Percentiles rank a stretch among this genome's conserved stretches.
phyloP scores from a whole-genome alignment of 1,140 invertebrate species.

The Choristoneura fumiferana region DNA sequence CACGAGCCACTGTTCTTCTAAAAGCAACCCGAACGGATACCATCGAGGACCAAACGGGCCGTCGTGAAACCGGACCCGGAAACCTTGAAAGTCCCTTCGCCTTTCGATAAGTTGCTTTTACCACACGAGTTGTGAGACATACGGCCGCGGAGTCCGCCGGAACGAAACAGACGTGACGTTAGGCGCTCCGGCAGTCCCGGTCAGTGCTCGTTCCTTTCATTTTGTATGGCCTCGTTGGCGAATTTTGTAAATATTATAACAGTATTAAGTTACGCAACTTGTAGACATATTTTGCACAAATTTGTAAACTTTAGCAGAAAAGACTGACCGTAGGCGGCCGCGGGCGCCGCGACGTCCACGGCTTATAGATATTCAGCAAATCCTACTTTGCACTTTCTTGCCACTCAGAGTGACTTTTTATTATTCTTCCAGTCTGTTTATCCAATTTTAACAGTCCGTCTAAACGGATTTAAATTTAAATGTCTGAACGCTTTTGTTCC shows the following conservation, averaged over 20 bases:
- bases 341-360: slow-evolving; percentile 57
- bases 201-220: slow-evolving; percentile 62
- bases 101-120: background rate
- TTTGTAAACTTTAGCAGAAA: slow-evolving; percentile 70
- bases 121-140: slow-evolving; percentile 1
- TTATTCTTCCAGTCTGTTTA: slow-evolving; percentile 7
- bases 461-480: slow-evolving; percentile 6
- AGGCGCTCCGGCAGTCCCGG: slow-evolving; percentile 62
- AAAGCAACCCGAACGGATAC: background rate
- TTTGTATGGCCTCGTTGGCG: slow-evolving; percentile 46
- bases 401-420: background rate
- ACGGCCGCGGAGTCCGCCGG: slow-evolving; percentile 9
- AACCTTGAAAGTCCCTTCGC: background rate
- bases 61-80: background rate
- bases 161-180: slow-evolving; percentile 23
- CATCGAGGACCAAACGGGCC: background rate
- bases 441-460: slow-evolving; percentile 19
- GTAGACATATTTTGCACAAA: slow-evolving; percentile 76
- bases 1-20: slow-evolving; percentile 43
- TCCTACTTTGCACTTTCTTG: slow-evolving; percentile 7
- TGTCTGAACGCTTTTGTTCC: no score
- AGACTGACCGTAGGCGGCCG: slow-evolving; percentile 75
- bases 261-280: slow-evolving; percentile 68
- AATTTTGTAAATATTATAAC: slow-evolving; percentile 71
- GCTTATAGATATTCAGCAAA: slow-evolving; percentile 59